Base-by-base conservation (phyloP, 2,888 invertebrate genomes). In the Isoperla grammatica region DNA sequence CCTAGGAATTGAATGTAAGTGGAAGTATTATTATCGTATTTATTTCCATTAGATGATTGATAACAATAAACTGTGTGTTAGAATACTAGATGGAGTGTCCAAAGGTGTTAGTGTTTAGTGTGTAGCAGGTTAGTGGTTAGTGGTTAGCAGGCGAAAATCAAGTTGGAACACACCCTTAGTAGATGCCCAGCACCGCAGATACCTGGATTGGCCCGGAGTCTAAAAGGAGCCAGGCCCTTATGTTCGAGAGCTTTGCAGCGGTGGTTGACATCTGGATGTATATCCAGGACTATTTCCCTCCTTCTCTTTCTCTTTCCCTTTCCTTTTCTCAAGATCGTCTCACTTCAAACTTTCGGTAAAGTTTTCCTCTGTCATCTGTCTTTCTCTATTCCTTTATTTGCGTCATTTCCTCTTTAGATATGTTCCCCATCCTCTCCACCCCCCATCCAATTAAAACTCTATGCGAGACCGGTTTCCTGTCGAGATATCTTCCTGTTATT, bases 361-460 rank as follows among this genome's bases (percentile, higher is more conserved):
- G 29, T 40, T 45, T 39, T 22, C 37, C 22, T 35, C 49, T 15
- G 29, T 50, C 49, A 50, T 50, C 48, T 35, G 23, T 50, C 22
- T 23, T 53, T 53, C 39, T 39, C 39, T 4, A 13, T 39, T 53
- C 39, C 53, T 53, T 53, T 53, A 53, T 53, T 53, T 53, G 53
- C 53, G 17, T n/a, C 39, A 37, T 39, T 53, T 37, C 17, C 19
- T 53, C 53, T 19, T 39, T 39, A 39, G 53, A 53, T 53, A 53
- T 53, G 53, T 53, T 39, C 17, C 53, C 53, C 37, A 50, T 50
- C 35, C 35, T 29, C 29, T 15, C 35, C 35, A 23, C 29, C 29
- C 49, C 9, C 37, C 19, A 39, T 53, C 53, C 53, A 53, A 53
- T 53, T 53, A 53, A 53, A 50, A 53, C 17, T 37, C 17, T 35